Conservation (phyloP, 2,888 invertebrate genomes). For the Euspilapteryx auroguttella region DNA sequence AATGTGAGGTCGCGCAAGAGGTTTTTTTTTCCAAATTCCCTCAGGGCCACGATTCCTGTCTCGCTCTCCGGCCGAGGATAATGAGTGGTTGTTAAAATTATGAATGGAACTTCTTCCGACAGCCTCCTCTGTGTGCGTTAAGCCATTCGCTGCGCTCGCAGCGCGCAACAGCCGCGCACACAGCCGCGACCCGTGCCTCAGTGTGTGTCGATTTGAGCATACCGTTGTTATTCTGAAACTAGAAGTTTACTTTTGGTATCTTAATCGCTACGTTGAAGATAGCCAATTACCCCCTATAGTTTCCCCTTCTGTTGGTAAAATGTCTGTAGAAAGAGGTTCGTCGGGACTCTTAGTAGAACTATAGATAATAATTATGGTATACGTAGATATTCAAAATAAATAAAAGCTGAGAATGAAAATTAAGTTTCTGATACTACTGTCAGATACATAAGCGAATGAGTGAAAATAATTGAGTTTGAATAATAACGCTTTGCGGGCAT, state of each 20-base stretch:
- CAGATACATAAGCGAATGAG: no score
- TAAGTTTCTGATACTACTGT: no score
- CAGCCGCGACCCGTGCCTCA: constrained; percentile 1
- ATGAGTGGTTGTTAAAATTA: constrained; percentile 55
- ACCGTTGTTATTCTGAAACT: constrained; percentile 1
- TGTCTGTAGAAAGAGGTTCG: no score
- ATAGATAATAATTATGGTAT: no score
- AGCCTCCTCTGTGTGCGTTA: constrained; percentile 16
- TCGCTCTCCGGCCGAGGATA: constrained; percentile 32
- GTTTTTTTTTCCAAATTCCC: constrained; percentile 20
- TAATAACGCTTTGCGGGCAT: constrained; percentile 21
- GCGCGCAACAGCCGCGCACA: constrained; percentile 5
- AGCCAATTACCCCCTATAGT: no score
- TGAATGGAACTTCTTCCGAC: constrained; percentile 46
- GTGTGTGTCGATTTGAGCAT: constrained; percentile 1
- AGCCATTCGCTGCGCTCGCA: constrained; percentile 1
- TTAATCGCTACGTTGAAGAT: constrained; percentile 3
- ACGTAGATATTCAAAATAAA: no score
- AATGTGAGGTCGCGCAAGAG: constrained; percentile 16
- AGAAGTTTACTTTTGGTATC: constrained; percentile 2
- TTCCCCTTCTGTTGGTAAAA: no score
- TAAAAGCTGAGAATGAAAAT: no score
- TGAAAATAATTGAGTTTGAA: constrained; percentile 1
- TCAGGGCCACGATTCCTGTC: constrained; percentile 23
- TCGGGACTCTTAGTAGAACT: no score